phyloP scores from a whole-genome alignment of 2,888 invertebrate genomes.

The Acanthococcus lagerstroemiae region DNA sequence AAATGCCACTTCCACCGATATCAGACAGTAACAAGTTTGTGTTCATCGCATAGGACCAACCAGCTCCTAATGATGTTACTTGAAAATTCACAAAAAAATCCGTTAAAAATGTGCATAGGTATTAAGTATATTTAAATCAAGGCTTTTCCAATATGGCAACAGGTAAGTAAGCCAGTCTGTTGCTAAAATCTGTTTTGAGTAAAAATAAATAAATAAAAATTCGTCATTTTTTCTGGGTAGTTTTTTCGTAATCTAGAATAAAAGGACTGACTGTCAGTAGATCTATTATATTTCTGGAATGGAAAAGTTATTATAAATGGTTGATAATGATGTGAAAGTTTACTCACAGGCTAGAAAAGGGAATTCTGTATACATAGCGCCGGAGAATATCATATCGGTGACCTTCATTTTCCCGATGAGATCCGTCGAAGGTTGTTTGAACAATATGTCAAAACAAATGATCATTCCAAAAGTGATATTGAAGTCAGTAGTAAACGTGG shows the following conservation, averaged over 20 bases:
- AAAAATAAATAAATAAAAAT: too few relatives aligned
- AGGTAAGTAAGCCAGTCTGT: background rate
- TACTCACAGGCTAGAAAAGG: constrained; percentile 59
- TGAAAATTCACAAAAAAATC: constrained; percentile 29
- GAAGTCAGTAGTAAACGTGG: constrained; percentile 62
- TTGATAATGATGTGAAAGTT: background rate
- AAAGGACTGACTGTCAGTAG: too few relatives aligned
- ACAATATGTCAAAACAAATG: constrained; percentile 74
- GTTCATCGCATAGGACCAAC: constrained; percentile 44
- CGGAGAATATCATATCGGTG: constrained; percentile 55
- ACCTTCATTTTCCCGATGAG: constrained; percentile 47
- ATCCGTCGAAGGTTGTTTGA: constrained; percentile 56
- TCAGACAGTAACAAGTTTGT: constrained; percentile 47
- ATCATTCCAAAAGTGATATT: constrained; percentile 68
- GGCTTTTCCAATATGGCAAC: background rate
- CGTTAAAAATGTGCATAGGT: background rate
- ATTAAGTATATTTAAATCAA: background rate
- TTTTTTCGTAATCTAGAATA: too few relatives aligned
- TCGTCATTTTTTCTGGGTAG: too few relatives aligned
- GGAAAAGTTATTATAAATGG: too few relatives aligned
- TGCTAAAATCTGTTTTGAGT: too few relatives aligned
- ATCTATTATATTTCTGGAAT: too few relatives aligned
- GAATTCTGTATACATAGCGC: constrained; percentile 72
- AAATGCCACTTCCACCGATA: constrained; percentile 48
- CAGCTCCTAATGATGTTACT: constrained; percentile 44